phyloP scores from a whole-genome alignment of 2,797 vertebrate genomes.

The Sarcophilus harrisii region DNA sequence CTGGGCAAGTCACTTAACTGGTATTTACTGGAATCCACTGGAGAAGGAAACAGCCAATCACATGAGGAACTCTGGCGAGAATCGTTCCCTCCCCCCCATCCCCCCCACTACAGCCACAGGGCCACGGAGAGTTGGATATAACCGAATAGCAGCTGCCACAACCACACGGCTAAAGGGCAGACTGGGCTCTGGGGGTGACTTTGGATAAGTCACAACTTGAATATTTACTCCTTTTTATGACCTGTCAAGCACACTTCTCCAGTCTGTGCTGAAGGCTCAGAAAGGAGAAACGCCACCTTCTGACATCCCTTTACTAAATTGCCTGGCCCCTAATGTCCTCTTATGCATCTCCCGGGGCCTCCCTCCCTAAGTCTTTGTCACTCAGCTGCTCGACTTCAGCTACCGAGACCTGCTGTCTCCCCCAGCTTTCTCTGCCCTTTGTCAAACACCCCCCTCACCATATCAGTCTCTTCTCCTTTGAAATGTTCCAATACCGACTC shows the following conservation, averaged over 20 bases:
- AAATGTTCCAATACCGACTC: background rate
- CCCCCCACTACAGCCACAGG: background rate
- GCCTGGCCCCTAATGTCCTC: slow-evolving; percentile 27
- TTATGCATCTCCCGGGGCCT: background rate
- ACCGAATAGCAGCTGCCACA: background rate
- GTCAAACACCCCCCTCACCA: slow-evolving; percentile 24
- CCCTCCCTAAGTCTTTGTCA: slow-evolving; percentile 13
- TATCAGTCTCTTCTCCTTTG: slow-evolving; percentile 3
- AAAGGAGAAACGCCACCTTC: slow-evolving; percentile 43
- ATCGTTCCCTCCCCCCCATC: background rate
- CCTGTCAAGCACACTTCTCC: background rate
- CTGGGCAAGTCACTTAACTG: background rate
- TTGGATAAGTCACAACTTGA: slow-evolving; percentile 37
- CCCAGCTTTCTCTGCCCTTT: background rate
- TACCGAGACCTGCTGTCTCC: background rate
- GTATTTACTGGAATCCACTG: background rate
- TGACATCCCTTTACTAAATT: slow-evolving; percentile 35
- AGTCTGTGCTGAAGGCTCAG: background rate
- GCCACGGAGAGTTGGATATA: background rate
- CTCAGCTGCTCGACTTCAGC: slow-evolving; percentile 27
- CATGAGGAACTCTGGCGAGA: background rate
- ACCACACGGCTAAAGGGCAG: slow-evolving; percentile 35
- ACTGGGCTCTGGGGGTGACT: slow-evolving; percentile 28
- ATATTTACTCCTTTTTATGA: slow-evolving; percentile 20
- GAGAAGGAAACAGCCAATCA: background rate